Evolutionary conservation across 2,113 vertebrate genomes (phyloP), one percentile per base, ranked within the genome.

Genomic region (Alethe castanea): DNA sequence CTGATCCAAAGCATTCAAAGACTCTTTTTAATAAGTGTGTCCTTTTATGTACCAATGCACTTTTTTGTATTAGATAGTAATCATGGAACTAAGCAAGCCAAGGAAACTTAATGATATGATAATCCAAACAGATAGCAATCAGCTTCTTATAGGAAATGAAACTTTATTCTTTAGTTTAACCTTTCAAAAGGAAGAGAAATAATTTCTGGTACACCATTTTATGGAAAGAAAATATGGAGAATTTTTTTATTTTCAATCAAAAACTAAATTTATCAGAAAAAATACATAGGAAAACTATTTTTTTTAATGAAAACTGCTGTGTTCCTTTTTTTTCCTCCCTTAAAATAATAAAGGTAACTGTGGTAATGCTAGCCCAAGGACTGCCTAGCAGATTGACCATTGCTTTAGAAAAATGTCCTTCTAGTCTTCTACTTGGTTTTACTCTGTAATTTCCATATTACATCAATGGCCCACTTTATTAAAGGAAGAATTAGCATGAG

Each of bases 211-310:
- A 40, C 6, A 26, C 3, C 3, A 62, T 38, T 50, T 42, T 47
- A 38, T 0, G 1, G 14, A 5, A 5, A n/a, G 78, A 66, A 50
- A 22, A 12, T 3, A 29, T 2, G 8, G 3, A 8, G 0, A 6
- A 28, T 12, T 1, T 18, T 69, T 89, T 89, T 62, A 25, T 23
- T 91, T 91, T 85, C 8, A 64, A 24, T 47, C 14, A 40, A 52
- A 79, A 78, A 80, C 2, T n/a, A 61, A 54, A 11, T 54, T 50
- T 57, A 86, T 33, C 26, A 86, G 28, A 42, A 38, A 62, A 59
- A 65, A 48, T 5, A 20, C 0, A 3, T 53, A 45, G 44, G n/a
- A 60, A 90, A 65, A 0, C 0, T 6, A 3, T 19, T 52, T 53
- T 69, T 76, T 36, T 22, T 0, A 2, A 16, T 44, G 53, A 64